Percentiles rank a stretch among this genome's conserved stretches.
These are phyloP conservation scores for Salticus scenicus DNA, from an alignment of 2,888 invertebrate species.

Conservation along the genomic window DNA sequence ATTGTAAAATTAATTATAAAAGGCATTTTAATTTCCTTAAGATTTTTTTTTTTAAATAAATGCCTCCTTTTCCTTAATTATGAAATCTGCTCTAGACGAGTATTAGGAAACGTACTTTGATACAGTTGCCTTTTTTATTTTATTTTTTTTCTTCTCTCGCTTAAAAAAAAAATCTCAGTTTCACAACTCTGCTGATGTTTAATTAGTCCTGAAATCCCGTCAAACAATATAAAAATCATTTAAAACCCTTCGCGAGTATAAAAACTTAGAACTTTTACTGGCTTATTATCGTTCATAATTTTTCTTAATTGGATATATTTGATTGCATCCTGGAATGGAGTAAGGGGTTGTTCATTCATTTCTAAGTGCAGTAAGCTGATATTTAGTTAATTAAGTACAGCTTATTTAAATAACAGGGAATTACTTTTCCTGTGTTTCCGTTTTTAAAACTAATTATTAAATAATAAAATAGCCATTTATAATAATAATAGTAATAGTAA, in stretches of 20 bases:
- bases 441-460: no score
- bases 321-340: not conserved
- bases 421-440: no score
- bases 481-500: no score
- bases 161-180: not conserved
- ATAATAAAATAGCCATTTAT: no score
- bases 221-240: slow-evolving; percentile 13
- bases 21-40: not conserved
- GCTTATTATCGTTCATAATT: slow-evolving; percentile 24
- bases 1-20: not conserved
- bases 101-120: not conserved
- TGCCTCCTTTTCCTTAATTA: not conserved
- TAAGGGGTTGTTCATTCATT: not conserved
- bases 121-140: not conserved
- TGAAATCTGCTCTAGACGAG: not conserved
- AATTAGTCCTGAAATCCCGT: slow-evolving; percentile 9
- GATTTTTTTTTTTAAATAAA: not conserved
- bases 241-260: not conserved
- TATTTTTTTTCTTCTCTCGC: no score
- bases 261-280: slow-evolving; percentile 1
- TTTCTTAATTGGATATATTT: slow-evolving; percentile 33
- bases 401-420: no score
- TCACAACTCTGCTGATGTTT: slow-evolving; percentile 11
- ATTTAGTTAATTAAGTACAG: no score
- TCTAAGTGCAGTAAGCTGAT: not conserved